Base-by-base conservation (phyloP, 2,113 vertebrate genomes). In the Toxotes chatareus region DNA sequence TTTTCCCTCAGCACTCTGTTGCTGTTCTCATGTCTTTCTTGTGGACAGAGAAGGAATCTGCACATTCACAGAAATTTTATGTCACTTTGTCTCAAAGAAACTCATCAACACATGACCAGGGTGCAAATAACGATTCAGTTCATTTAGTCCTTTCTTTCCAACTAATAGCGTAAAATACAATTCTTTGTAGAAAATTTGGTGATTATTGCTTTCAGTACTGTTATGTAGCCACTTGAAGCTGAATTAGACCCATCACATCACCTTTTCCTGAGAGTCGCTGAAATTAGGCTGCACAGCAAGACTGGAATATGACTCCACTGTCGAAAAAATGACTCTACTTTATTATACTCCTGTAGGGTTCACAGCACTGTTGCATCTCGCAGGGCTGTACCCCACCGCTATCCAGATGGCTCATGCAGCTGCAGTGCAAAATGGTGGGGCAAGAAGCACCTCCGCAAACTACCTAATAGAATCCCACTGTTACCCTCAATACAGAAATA, bases 251-350 rank as follows among this genome's bases (percentile, higher is more conserved):
- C 19, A 51, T 80, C 70, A 57, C 61, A 44, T 79, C 73, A 62
- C 46, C 66, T 74, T 72, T 74, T 47, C 21, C 34, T 55, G 21
- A 73, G 59, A 75, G 72, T 68, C 34, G 8, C 60, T 77, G 64
- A 80, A 86, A 86, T 84, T 40, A 79, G 76, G 83, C 71, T 65
- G 34, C 69, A 34, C 84, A 72, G 85, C 65, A 23, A 67, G 80
- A 80, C 38, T 4, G 16, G 21, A 78, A 59, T 63, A 21, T 53
- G 73, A 57, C 60, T 72, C 40, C 3, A 6, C 63, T 13, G 4
- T 17, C 16, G 0, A 36, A 31, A 67, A 12, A 42, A 47, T 0
- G 21, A 19, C 36, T 73, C 53, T 36, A 56, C 79, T 85, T 80
- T 75, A 76, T 84, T 76, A 71, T 36, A 4, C 27, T 76, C 83